A percentile compares a stretch with the other conserved stretches of the same genome.
phyloP scores from a whole-genome alignment of 2,113 vertebrate species.

The Upupa epops region DNA sequence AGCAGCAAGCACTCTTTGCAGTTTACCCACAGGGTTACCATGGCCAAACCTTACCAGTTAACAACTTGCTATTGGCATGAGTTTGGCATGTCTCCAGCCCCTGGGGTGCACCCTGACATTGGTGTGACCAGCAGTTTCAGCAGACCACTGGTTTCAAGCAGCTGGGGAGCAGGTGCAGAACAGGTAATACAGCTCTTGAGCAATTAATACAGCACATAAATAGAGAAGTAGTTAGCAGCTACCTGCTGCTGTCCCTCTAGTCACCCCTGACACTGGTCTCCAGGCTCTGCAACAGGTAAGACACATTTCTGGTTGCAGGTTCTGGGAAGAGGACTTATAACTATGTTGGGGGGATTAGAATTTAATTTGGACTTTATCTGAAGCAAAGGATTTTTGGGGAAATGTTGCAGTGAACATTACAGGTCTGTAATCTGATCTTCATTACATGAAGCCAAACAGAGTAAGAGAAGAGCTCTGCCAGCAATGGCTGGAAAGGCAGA shows the following conservation, averaged over 20 bases:
- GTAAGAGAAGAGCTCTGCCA: background rate
- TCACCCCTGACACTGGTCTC: background rate
- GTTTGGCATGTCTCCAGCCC: background rate
- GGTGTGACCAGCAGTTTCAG: background rate
- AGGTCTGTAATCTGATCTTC: no score
- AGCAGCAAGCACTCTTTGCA: background rate
- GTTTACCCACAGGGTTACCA: background rate
- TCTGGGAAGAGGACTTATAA: background rate
- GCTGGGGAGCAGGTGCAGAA: background rate
- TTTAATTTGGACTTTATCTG: background rate
- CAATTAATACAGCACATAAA: background rate
- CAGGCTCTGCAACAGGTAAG: slow-evolving; percentile 36
- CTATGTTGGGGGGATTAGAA: background rate
- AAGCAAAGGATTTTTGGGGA: background rate
- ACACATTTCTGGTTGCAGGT: background rate
- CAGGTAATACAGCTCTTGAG: background rate
- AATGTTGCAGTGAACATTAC: no score
- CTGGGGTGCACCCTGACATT: background rate
- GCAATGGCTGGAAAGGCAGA: background rate
- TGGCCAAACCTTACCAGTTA: background rate
- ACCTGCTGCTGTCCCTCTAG: background rate
- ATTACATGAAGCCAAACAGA: background rate
- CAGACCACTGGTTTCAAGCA: background rate
- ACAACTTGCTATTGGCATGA: background rate
- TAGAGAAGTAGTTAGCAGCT: background rate